Evolutionary conservation across 2,888 invertebrate species (phyloP), one percentile per base, ranked within the genome.

Genomic region (Philonicus albiceps): DNA sequence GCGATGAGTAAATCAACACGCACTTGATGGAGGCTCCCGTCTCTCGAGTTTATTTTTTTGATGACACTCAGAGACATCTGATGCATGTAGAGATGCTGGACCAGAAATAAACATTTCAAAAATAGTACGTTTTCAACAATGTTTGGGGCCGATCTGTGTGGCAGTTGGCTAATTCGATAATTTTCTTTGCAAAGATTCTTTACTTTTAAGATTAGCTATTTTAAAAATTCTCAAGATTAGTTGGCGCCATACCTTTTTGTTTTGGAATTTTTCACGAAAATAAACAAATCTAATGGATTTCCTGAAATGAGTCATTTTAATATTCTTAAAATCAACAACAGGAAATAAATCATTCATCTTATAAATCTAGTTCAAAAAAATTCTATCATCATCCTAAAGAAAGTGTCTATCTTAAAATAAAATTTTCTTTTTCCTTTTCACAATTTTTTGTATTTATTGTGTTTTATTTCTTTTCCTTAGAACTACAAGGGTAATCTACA

Each of bases 101-200:
- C 81, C 19, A 81, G 34, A 81, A 81, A 81, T 81, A 81, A 81
- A 81, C 34, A 55, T 55, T 34, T 34, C 81, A 34, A 19, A 81
- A 81, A 81, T 81, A 81, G 55, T 53, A 80, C 13, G 13, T n/a
- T 64, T 81, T 31, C n/a, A 81, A 22, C 81, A 34, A 81, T 81
- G 81, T 81, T 81, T 81, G 81, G 81, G 81, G 81, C 53, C 81
- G 22, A 16, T 30, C 31, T 81, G 81, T 81, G 64, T 31, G 55
- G 11, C 30, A 37, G 43, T 31, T 49, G 34, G 55, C 13, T 53
- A 31, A 7, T 55, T 55, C 37, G 64, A 64, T 19, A 55, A 27
- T 64, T 55, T 81, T 31, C 64, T 30, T 19, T 16, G 19, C 53
- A 53, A 19, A 19, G 7, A n/a, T n/a, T 53, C 53, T 19, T 53